Percentiles rank a stretch among this genome's conserved stretches.
These are phyloP conservation scores for Reticulitermes speratus DNA, from an alignment of 1,140 invertebrate genomes.

Conservation along the genomic window DNA sequence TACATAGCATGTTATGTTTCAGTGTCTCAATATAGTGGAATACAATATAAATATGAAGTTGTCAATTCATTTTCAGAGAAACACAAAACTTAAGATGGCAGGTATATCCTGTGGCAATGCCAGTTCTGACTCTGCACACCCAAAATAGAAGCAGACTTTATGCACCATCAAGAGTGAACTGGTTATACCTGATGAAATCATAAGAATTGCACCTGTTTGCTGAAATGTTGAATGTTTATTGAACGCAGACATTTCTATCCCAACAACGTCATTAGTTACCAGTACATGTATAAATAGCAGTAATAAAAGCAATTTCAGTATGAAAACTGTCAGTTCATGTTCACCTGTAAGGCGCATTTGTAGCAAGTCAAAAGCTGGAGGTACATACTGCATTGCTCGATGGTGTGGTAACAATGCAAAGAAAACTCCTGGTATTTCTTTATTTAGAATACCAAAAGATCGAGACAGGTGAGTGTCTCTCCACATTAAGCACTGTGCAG, in stretches of 20 bases:
- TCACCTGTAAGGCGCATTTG: neutral
- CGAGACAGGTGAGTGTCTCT: neutral
- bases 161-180: neutral
- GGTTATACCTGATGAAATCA: neutral
- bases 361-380: neutral
- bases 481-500: no score
- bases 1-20: neutral
- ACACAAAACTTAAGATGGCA: neutral
- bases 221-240: neutral
- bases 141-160: neutral
- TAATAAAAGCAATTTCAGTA: neutral
- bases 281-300: neutral
- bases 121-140: neutral
- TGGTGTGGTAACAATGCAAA: constrained; percentile 14
- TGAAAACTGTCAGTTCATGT: neutral
- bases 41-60: neutral
- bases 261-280: neutral
- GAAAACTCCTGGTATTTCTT: neutral
- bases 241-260: neutral
- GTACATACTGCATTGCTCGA: constrained; percentile 25
- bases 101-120: neutral
- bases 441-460: constrained; percentile 23
- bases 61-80: neutral
- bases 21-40: neutral
- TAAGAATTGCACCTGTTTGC: neutral